These are phyloP conservation scores for Meteorus sp. DNA, from an alignment of 1,140 invertebrate genomes.

Conservation along the genomic window DNA sequence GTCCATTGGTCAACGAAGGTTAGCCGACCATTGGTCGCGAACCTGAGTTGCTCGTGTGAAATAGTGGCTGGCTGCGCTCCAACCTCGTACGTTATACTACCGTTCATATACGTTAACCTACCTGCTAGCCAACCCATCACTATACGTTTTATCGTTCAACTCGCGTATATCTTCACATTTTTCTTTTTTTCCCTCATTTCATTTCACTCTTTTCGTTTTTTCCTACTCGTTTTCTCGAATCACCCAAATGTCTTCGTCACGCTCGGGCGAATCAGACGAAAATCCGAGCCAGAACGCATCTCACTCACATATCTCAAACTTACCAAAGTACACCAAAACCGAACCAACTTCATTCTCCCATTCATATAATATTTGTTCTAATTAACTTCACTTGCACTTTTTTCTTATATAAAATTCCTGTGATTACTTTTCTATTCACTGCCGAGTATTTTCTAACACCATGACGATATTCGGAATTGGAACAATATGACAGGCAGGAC, in stretches of 20 bases:
- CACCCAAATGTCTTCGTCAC: constrained; percentile 21
- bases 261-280: constrained; percentile 8
- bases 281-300: background rate
- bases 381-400: no score
- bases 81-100: constrained; percentile 46
- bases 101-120: constrained; percentile 47
- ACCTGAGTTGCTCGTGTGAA: constrained; percentile 14
- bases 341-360: no score
- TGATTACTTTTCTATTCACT: no score
- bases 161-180: constrained; percentile 19
- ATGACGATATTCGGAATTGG: no score
- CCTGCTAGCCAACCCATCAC: constrained; percentile 37
- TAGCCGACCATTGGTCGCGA: constrained; percentile 37
- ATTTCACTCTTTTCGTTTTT: constrained; percentile 14
- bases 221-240: constrained; percentile 6
- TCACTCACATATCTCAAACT: no score
- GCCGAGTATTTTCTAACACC: no score
- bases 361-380: no score
- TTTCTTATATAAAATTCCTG: no score
- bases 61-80: constrained; percentile 42
- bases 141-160: constrained; percentile 24
- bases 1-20: constrained; percentile 51
- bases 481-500: no score
- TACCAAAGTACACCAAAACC: no score
- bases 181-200: constrained; percentile 24